phyloP scores from a whole-genome alignment of 2,888 invertebrate genomes.

The Leptopterna dolabrata region DNA sequence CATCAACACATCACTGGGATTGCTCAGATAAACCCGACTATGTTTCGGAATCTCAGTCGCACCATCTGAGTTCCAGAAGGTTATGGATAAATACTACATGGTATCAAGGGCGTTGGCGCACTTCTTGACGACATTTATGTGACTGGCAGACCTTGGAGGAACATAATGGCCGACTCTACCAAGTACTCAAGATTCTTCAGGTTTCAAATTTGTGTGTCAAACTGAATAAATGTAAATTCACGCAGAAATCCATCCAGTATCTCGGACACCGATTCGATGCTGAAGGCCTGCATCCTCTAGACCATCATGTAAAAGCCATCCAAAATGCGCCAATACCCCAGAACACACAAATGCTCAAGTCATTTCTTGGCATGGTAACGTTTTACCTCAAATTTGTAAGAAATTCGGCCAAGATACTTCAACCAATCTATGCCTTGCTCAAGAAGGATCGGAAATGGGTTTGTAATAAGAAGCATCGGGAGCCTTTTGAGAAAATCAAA shows the following conservation, averaged over 20 bases:
- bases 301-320: too few species aligned
- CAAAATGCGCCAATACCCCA: too few species aligned
- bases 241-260: too few species aligned
- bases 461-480: conserved; percentile 60
- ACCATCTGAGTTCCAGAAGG: conserved; percentile 32
- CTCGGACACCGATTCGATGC: too few species aligned
- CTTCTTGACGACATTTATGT: conserved; percentile 43
- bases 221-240: too few species aligned
- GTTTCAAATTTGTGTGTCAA: conserved; percentile 16
- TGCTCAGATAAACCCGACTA: too few species aligned
- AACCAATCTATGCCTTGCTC: too few species aligned
- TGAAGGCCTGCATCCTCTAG: too few species aligned
- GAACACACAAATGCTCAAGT: too few species aligned
- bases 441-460: conserved; percentile 60
- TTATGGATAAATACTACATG: conserved; percentile 22
- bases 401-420: conserved; percentile 57
- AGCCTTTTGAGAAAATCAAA: too few species aligned
- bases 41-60: background rate
- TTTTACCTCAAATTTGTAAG: conserved; percentile 41
- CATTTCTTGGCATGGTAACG: too few species aligned
- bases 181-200: background rate
- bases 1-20: too few species aligned
- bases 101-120: conserved; percentile 21
- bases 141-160: conserved; percentile 35
- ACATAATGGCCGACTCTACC: conserved; percentile 5